Evolutionary conservation across 2,113 vertebrate species (phyloP).

Genomic region (Platysteira castanea): DNA sequence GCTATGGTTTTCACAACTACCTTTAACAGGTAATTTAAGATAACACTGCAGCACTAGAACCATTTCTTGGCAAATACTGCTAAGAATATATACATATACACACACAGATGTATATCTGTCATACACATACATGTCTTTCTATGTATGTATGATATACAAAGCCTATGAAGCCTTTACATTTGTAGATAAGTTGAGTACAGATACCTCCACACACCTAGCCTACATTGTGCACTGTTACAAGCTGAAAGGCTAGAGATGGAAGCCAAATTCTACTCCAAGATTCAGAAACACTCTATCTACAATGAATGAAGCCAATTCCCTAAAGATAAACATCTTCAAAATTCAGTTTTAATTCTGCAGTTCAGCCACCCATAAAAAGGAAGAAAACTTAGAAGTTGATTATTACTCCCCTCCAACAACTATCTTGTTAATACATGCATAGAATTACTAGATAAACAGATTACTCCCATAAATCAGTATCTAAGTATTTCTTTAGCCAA

Average conservation of each 20-base stretch:
- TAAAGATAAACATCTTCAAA: not conserved
- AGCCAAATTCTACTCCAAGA: not conserved
- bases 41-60: not conserved
- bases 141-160: not conserved
- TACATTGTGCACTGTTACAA: not conserved
- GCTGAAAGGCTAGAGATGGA: not conserved
- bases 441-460: not conserved
- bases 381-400: not conserved
- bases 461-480: not conserved
- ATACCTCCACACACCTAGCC: not conserved
- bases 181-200: not conserved
- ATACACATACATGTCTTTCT: not conserved
- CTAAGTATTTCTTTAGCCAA: not conserved
- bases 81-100: not conserved
- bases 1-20: not conserved
- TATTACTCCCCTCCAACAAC: not conserved
- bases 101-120: rapidly evolving
- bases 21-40: not conserved
- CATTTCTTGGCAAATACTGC: not conserved
- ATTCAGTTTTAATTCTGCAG: not conserved
- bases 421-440: not conserved
- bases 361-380: not conserved
- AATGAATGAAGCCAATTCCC: not conserved
- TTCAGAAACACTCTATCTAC: not conserved
- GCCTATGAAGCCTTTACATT: not conserved